phyloP scores from a whole-genome alignment of 2,888 invertebrate species.

The Noctua comes region DNA sequence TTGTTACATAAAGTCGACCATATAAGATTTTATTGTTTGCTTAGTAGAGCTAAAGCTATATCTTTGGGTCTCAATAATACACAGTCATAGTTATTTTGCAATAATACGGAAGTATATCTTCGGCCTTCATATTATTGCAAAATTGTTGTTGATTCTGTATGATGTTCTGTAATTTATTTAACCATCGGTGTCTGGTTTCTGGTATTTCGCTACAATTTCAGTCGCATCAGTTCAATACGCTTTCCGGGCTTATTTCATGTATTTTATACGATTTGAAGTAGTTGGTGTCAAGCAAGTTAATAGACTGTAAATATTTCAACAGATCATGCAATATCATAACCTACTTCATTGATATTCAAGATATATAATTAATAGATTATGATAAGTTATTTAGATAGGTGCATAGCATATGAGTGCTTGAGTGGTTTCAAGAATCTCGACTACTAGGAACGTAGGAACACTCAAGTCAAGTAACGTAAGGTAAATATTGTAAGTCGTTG shows the following conservation, averaged over 20 bases:
- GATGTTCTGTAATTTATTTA: conserved; percentile 22
- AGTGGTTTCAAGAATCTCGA: conserved; percentile 30
- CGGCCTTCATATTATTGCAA: conserved; percentile 25
- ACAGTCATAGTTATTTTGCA: conserved; percentile 9
- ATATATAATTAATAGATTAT: not conserved
- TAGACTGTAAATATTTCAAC: not conserved
- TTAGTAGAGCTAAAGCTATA: conserved; percentile 2
- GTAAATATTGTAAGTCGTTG: conserved; percentile 17
- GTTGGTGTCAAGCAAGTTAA: not conserved
- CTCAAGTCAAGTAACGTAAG: conserved; percentile 11
- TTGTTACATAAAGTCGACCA: conserved; percentile 25
- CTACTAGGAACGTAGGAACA: conserved; percentile 11
- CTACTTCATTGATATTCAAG: not conserved
- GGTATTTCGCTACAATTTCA: conserved; percentile 24
- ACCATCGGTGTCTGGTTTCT: not conserved
- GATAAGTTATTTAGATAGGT: conserved; percentile 23
- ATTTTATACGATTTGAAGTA: not conserved
- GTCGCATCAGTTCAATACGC: conserved; percentile 18
- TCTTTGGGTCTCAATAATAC: conserved; percentile 2
- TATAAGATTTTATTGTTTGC: conserved; percentile 4
- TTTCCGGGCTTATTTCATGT: conserved; percentile 4
- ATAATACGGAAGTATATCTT: conserved; percentile 29
- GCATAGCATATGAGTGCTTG: conserved; percentile 7
- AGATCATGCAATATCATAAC: not conserved
- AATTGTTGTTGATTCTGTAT: conserved; percentile 12